Conservation (phyloP, 2,113 vertebrate species). For the Choloepus hoffmanni region DNA sequence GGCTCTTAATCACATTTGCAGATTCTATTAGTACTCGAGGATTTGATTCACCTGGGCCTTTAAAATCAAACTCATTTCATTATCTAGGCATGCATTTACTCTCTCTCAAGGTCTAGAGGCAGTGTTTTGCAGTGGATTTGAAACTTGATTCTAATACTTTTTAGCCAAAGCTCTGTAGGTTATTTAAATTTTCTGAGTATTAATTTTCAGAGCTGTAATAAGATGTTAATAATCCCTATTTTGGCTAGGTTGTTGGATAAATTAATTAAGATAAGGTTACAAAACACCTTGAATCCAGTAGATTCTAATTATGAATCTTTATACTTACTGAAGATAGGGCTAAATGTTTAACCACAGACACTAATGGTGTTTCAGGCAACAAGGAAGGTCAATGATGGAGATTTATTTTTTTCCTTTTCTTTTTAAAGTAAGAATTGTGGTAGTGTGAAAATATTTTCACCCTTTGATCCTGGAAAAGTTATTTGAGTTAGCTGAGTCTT, state of each 20-base stretch:
- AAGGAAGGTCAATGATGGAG: background rate
- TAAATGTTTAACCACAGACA: background rate
- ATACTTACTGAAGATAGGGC: background rate
- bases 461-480: background rate
- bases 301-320: background rate
- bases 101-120: background rate
- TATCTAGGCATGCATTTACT: background rate
- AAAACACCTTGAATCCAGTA: background rate
- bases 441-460: slow-evolving; percentile 23
- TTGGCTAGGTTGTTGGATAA: background rate
- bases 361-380: background rate
- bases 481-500: background rate
- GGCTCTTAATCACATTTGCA: background rate
- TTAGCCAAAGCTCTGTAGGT: background rate
- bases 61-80: slow-evolving; percentile 41
- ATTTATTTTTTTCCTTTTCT: slow-evolving; percentile 21
- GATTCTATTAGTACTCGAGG: background rate
- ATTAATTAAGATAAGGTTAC: slow-evolving; percentile 4
- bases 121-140: background rate
- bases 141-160: slow-evolving; percentile 2
- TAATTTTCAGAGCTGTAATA: slow-evolving; percentile 51
- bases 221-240: background rate
- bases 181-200: background rate
- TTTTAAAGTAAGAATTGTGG: slow-evolving; percentile 23
- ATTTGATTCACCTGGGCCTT: background rate